Conservation (phyloP, 1,140 invertebrate species). For the Dryas iulia region DNA sequence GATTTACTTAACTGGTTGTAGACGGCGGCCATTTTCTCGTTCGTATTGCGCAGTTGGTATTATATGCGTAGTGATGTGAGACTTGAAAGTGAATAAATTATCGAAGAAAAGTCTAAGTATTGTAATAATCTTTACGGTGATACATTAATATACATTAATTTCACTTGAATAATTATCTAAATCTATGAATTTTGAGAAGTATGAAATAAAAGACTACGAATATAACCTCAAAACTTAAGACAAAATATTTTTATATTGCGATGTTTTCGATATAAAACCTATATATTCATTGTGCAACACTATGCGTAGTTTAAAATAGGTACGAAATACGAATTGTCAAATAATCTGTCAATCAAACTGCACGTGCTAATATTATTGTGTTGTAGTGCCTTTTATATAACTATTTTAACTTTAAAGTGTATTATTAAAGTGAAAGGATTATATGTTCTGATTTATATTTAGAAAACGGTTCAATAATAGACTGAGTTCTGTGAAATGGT, state of each 20-base stretch:
- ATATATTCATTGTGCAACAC: neutral
- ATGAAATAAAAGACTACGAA: neutral
- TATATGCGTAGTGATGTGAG: neutral
- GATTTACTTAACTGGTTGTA: neutral
- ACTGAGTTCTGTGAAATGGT: constrained; percentile 36
- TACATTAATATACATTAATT: neutral
- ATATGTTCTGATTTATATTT: neutral
- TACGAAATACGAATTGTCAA: neutral
- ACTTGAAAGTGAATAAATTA: neutral
- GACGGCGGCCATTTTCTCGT: constrained; percentile 25
- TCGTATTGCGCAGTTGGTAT: constrained; percentile 18
- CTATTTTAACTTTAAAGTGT: neutral
- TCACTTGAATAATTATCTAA: neutral
- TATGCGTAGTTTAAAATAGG: neutral
- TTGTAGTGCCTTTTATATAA: neutral
- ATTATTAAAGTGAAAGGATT: neutral
- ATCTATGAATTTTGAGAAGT: neutral
- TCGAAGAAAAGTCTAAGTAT: neutral
- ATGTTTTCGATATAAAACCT: neutral
- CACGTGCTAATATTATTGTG: neutral
- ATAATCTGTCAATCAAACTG: neutral
- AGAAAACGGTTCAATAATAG: neutral
- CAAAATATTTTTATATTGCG: neutral
- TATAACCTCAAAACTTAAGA: neutral
- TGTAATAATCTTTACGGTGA: neutral